Evolutionary conservation across 2,113 vertebrate species (phyloP).

Genomic region (Rallus limicola): DNA sequence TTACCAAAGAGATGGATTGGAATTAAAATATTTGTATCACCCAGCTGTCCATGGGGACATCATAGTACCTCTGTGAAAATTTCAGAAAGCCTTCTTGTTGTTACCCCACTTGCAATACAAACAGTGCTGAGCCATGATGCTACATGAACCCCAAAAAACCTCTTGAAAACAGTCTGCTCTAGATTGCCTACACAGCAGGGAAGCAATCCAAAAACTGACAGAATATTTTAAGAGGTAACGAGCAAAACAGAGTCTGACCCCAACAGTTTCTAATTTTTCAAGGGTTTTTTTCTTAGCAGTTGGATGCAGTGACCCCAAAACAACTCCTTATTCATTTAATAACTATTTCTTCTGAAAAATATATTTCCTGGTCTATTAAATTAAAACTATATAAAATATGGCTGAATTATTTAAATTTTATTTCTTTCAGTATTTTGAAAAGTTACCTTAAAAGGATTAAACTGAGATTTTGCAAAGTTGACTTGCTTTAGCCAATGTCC

Average conservation of each 20-base stretch:
- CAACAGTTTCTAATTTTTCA: not conserved
- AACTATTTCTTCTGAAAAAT: not conserved
- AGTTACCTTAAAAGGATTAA: not conserved
- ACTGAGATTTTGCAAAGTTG: not conserved
- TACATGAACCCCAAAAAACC: not conserved
- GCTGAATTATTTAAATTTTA: not conserved
- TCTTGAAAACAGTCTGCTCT: not conserved
- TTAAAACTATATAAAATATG: not conserved
- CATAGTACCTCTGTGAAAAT: conserved; percentile 53
- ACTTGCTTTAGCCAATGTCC: not conserved
- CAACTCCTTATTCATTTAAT: not conserved
- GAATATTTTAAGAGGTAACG: not conserved
- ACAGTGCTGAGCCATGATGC: conserved; percentile 9
- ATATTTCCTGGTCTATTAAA: not conserved
- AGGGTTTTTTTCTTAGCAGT: not conserved
- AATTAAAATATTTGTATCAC: conserved; percentile 55
- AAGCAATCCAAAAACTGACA: not conserved
- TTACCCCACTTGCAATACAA: not conserved
- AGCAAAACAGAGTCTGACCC: not conserved
- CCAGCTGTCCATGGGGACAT: conserved; percentile 6
- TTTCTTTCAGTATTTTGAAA: not conserved
- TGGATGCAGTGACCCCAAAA: not conserved
- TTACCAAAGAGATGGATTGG: not conserved
- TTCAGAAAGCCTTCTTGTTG: not conserved
- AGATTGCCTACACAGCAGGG: not conserved